phyloP scores from a whole-genome alignment of 2,113 vertebrate species.

The Calidris pugnax region DNA sequence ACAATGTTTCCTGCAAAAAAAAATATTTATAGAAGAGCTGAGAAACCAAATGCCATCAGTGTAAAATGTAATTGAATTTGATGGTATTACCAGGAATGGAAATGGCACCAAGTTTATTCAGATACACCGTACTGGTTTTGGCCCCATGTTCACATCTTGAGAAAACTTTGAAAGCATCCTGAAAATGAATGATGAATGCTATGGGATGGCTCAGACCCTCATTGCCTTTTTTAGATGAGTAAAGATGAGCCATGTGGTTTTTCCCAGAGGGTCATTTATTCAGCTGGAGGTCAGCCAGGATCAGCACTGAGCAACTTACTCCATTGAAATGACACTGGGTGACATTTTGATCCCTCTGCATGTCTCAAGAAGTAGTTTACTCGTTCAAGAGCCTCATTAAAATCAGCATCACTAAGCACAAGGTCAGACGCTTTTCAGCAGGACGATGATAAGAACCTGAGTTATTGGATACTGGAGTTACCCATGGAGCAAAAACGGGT shows the following conservation, averaged over 20 bases:
- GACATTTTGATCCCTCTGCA: not conserved
- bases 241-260: not conserved
- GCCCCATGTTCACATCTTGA: not conserved
- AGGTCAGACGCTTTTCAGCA: not conserved
- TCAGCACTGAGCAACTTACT: not conserved
- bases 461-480: not conserved
- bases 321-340: not conserved
- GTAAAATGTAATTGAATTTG: not conserved
- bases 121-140: not conserved
- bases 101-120: not conserved
- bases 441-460: not conserved
- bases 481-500: not conserved
- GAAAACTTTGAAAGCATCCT: not conserved
- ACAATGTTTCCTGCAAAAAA: not conserved
- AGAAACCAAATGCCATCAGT: not conserved
- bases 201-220: not conserved
- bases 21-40: not conserved
- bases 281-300: not conserved
- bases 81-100: not conserved
- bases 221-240: not conserved
- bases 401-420: not conserved
- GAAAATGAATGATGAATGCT: accelerated
- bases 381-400: not conserved
- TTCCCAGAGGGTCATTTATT: not conserved
- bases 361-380: not conserved